phyloP scores from a whole-genome alignment of 1,140 invertebrate genomes.

The Trichogramma pretiosum region DNA sequence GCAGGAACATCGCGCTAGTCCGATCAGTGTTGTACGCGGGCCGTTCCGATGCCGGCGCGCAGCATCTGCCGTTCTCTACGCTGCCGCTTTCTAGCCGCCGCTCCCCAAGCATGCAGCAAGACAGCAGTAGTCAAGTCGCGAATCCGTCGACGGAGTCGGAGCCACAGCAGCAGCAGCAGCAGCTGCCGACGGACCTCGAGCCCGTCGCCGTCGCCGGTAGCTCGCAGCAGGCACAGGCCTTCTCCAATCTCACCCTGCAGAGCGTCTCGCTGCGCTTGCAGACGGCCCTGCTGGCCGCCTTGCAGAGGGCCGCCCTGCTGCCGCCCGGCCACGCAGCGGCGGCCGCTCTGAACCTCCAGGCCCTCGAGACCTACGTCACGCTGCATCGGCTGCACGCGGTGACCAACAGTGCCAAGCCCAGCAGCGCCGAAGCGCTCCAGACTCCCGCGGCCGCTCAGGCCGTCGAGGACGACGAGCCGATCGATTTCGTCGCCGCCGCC shows the following conservation, averaged over 20 bases:
- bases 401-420: constrained; percentile 39
- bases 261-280: constrained; percentile 36
- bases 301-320: constrained; percentile 53
- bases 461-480: constrained; percentile 34
- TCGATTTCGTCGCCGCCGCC: constrained; percentile 34
- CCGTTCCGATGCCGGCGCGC: constrained; percentile 15
- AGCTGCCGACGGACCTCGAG: background rate
- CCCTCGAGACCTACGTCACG: constrained; percentile 72
- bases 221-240: too few relatives aligned
- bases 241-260: constrained; percentile 38
- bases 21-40: constrained; percentile 9
- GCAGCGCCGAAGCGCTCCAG: constrained; percentile 6
- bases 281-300: constrained; percentile 47
- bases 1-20: constrained; percentile 36
- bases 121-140: background rate
- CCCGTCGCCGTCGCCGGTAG: background rate
- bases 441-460: constrained; percentile 15
- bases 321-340: constrained; percentile 69
- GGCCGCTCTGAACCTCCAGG: constrained; percentile 70
- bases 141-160: background rate
- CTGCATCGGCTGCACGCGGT: constrained; percentile 56
- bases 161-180: background rate
- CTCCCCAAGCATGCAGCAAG: background rate
- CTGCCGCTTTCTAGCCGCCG: constrained; percentile 2
- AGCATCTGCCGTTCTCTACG: background rate